Evolutionary conservation across 2,888 invertebrate genomes (phyloP), one percentile per base, ranked within the genome.

Genomic region (Cyrtodaria siliqua): DNA sequence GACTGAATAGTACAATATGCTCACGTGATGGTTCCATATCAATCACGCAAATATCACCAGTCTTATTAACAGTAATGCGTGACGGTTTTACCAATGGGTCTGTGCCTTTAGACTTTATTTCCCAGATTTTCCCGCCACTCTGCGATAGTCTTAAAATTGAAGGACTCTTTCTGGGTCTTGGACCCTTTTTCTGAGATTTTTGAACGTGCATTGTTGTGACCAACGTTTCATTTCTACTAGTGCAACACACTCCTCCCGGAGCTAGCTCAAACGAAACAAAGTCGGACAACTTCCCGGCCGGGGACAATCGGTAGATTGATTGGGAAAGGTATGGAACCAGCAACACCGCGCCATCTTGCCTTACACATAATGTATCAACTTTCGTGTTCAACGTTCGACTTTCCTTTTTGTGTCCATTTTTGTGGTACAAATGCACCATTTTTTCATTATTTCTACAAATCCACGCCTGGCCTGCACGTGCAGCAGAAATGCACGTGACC

Each of bases 161-260:
- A 2, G 80, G 80, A 16, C 20, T 50, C n/a, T 26, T 61, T 23
- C 76, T 38, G 1, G 80, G 69, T 16, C 55, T 49, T 14, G 75
- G 80, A 33, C 70, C 68, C 49, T 73, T 76, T 52, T 80, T 75
- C 29, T 80, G 80, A n/a, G 80, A 80, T 47, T 66, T 73, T 66
- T 80, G 69, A 20, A 76, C 53, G 2, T 52, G 50, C 3, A 55
- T 62, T 20, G 76, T 76, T 20, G 76, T 76, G 6, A 80, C 57
- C n/a, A 80, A 33, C 26, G 64, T 76, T 56, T 80, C 80, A 24
- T 50, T 68, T 49, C 80, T 42, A 20, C 73, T 76, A 4, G 80
- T 80, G 18, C 66, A 49, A 20, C 75, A 80, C 1, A 80, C 0
- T 3, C 80, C 75, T 9, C 72, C 62, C 1, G 69, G 57, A 42